These are phyloP conservation scores for Desoria tigrina DNA, from an alignment of 2,888 invertebrate genomes.

Conservation along the genomic window DNA sequence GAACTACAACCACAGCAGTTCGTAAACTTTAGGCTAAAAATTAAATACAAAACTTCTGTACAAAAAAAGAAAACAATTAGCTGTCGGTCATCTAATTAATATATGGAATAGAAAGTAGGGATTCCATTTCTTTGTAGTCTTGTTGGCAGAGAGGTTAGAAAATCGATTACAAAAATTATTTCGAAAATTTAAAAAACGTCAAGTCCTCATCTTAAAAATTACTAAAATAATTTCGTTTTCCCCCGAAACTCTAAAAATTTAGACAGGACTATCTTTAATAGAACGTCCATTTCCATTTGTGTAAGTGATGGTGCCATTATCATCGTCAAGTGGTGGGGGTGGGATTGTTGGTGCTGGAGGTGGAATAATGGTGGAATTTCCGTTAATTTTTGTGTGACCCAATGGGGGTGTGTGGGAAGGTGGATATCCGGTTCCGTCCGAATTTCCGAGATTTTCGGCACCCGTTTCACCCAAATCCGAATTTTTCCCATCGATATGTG, in stretches of 20 bases:
- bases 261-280: conserved; percentile 53
- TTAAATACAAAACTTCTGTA: too few relatives aligned
- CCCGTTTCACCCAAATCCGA: conserved; percentile 49
- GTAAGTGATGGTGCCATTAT: conserved; percentile 27
- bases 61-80: too few relatives aligned
- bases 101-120: too few relatives aligned
- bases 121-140: too few relatives aligned
- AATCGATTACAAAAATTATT: too few relatives aligned
- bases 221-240: not conserved
- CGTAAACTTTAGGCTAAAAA: too few relatives aligned
- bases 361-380: conserved; percentile 39
- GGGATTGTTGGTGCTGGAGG: conserved; percentile 51
- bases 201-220: too few relatives aligned
- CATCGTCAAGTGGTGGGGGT: conserved; percentile 51
- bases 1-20: too few relatives aligned
- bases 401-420: conserved; percentile 49
- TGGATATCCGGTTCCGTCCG: conserved; percentile 44
- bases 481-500: conserved; percentile 50
- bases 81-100: too few relatives aligned
- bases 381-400: conserved; percentile 43
- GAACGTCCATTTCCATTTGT: conserved; percentile 51
- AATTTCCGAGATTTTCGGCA: conserved; percentile 46
- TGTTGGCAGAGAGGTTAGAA: too few relatives aligned
- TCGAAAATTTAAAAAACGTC: too few relatives aligned
- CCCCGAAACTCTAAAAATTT: conserved; percentile 25